Evolutionary conservation across 2,113 vertebrate species (phyloP).

Genomic region (Zosterops pallidus): DNA sequence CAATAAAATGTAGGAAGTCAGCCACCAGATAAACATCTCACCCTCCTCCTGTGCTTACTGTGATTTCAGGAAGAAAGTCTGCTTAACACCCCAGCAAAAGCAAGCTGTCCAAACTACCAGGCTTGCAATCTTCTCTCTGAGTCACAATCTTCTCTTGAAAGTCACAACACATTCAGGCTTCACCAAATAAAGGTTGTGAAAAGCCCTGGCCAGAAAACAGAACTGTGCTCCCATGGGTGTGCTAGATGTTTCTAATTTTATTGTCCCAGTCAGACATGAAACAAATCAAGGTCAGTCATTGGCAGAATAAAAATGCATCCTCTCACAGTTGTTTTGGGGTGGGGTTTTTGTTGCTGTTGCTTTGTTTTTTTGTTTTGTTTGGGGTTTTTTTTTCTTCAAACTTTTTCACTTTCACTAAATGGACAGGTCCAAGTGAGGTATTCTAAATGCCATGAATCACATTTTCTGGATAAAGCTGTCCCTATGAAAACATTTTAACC

Average conservation of each 20-base stretch:
- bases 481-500: neutral
- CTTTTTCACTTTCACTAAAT: neutral
- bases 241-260: constrained; percentile 6
- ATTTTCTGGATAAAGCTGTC: neutral
- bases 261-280: neutral
- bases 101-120: neutral
- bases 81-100: neutral
- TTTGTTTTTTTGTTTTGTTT: neutral
- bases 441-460: neutral
- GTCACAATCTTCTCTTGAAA: neutral
- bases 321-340: neutral
- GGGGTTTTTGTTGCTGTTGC: neutral
- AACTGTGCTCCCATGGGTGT: neutral
- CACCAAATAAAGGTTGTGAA: neutral
- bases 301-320: neutral
- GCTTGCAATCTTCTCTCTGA: neutral
- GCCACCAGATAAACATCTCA: neutral
- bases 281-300: neutral
- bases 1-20: neutral
- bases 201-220: neutral
- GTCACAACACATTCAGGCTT: neutral
- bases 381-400: neutral
- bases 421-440: neutral
- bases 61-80: neutral
- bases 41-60: neutral